Evolutionary conservation across 1,140 invertebrate genomes (phyloP).

Genomic region (Ericerus pela): DNA sequence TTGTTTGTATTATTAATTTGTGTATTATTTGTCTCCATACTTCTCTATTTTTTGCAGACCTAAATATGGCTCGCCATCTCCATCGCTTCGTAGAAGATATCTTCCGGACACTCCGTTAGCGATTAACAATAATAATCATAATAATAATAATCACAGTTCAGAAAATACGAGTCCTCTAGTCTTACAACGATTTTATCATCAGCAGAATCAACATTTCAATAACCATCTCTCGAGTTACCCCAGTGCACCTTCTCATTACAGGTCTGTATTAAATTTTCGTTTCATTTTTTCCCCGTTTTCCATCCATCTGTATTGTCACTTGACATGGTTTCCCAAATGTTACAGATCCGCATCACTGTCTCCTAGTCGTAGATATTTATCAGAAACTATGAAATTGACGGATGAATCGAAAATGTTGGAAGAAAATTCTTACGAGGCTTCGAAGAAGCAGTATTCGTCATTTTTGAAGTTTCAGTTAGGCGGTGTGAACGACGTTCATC

Average conservation of each 20-base stretch:
- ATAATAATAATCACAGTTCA: constrained; percentile 13
- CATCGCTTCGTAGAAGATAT: constrained; percentile 16
- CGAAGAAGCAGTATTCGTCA: constrained; percentile 50
- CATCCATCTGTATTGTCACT: neutral
- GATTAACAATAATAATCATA: constrained; percentile 13
- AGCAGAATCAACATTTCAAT: constrained; percentile 36
- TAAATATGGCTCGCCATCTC: constrained; percentile 16
- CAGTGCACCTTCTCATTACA: constrained; percentile 1
- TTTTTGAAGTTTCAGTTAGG: constrained; percentile 50
- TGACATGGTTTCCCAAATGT: constrained; percentile 14
- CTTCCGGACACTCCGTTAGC: constrained; percentile 13
- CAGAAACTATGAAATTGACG: constrained; percentile 20
- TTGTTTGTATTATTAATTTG: neutral
- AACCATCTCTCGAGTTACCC: neutral
- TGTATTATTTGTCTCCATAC: neutral
- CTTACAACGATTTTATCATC: constrained; percentile 44
- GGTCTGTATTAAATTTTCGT: neutral
- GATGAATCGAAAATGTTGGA: constrained; percentile 23
- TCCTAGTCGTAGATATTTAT: constrained; percentile 22
- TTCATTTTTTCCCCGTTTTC: neutral
- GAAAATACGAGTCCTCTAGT: constrained; percentile 47
- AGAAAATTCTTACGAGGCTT: constrained; percentile 30
- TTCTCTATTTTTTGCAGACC: constrained; percentile 15
- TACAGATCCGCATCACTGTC: constrained; percentile 24
- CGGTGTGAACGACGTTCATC: constrained; percentile 26